Evolutionary conservation across 2,888 invertebrate genomes (phyloP).

Genomic region (Catocala sponsa): DNA sequence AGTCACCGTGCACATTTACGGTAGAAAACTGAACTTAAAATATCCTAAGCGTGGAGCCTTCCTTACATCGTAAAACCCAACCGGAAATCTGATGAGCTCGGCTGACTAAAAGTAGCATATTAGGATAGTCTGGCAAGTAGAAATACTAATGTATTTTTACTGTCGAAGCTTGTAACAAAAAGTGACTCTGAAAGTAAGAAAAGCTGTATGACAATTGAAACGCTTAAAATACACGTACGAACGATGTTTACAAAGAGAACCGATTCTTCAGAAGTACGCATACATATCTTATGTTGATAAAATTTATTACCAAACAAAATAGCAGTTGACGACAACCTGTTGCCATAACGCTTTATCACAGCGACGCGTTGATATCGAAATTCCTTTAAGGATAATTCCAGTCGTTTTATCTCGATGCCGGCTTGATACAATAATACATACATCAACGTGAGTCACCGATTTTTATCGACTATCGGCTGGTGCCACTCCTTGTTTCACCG

Average conservation of each 20-base stretch:
- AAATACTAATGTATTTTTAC: no score
- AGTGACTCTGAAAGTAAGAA: no score
- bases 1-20: no score
- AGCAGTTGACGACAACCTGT: conserved; percentile 61
- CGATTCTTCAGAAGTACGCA: conserved; percentile 19
- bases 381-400: conserved; percentile 60
- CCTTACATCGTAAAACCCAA: no score
- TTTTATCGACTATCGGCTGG: conserved; percentile 65
- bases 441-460: conserved; percentile 58
- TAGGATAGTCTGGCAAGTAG: no score
- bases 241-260: conserved; percentile 8
- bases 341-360: conserved; percentile 59
- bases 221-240: background rate
- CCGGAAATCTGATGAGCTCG: no score
- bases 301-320: conserved; percentile 53
- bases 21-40: no score
- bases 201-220: background rate
- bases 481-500: conserved; percentile 70
- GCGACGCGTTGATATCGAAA: conserved; percentile 56
- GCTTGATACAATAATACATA: conserved; percentile 38
- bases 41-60: no score
- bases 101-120: no score
- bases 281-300: conserved; percentile 41
- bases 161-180: no score
- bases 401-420: conserved; percentile 53